A percentile compares a stretch with the other conserved stretches of the same genome.
Evolutionary conservation across 1,140 invertebrate species (phyloP).

Genomic region (Chelonus insularis): DNA sequence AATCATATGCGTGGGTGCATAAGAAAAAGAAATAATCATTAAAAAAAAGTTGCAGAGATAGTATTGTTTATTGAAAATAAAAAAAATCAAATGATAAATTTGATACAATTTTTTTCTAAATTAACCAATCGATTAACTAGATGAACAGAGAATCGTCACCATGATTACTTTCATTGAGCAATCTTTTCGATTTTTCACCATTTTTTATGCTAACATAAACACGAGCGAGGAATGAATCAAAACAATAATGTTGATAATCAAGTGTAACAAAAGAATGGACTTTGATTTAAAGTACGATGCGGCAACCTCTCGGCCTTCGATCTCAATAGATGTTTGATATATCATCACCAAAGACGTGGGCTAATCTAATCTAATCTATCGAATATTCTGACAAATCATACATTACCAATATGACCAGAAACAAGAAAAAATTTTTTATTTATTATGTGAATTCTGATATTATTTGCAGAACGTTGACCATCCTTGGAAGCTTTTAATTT

Average conservation of each 20-base stretch:
- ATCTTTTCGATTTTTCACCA: too few species aligned
- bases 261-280: slow-evolving; percentile 18
- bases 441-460: not conserved
- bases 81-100: too few species aligned
- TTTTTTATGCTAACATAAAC: not conserved
- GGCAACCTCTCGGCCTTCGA: slow-evolving; percentile 21
- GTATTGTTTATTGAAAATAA: too few species aligned
- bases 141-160: too few species aligned
- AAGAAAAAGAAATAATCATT: too few species aligned
- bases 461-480: slow-evolving; percentile 25
- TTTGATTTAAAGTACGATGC: slow-evolving; percentile 21
- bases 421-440: not conserved
- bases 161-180: too few species aligned
- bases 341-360: not conserved
- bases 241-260: slow-evolving; percentile 8
- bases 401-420: not conserved
- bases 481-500: slow-evolving; percentile 1
- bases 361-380: slow-evolving; percentile 38
- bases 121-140: too few species aligned
- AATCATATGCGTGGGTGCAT: too few species aligned
- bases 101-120: too few species aligned
- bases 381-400: not conserved
- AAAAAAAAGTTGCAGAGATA: too few species aligned
- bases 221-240: not conserved
- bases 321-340: slow-evolving; percentile 24